Conservation (phyloP, 1,140 invertebrate species). For the Bombus confusus region DNA sequence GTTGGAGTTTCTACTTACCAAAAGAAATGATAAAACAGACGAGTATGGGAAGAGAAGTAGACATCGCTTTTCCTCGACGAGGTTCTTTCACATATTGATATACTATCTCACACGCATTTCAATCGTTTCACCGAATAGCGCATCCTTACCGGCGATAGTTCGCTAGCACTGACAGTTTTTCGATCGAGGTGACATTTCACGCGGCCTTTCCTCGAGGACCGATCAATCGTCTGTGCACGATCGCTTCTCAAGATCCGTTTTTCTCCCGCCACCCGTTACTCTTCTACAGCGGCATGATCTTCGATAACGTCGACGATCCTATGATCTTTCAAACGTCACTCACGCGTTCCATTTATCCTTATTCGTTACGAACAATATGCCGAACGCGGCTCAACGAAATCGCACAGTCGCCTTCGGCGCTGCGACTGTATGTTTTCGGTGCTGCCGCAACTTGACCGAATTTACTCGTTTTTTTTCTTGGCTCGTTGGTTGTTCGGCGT, state of each 20-base stretch:
- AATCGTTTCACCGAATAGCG: slow-evolving; percentile 33
- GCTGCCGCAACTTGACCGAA: slow-evolving; percentile 29
- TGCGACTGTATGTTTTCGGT: background rate
- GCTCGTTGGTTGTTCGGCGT: background rate
- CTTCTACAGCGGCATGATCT: background rate
- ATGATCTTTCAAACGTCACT: background rate
- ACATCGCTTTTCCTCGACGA: slow-evolving; percentile 75
- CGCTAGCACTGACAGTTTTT: background rate
- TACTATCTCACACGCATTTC: slow-evolving; percentile 68
- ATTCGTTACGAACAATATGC: background rate
- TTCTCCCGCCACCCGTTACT: too few relatives aligned
- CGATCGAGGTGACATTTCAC: slow-evolving; percentile 42
- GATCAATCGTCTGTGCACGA: background rate
- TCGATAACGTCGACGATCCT: background rate
- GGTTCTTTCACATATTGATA: slow-evolving; percentile 70
- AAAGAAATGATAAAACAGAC: slow-evolving; percentile 79
- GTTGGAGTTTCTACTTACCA: slow-evolving; percentile 71
- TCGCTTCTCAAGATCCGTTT: background rate
- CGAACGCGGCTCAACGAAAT: background rate
- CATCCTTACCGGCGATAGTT: background rate
- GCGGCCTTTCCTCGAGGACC: background rate
- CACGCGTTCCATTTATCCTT: background rate
- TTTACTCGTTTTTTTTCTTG: background rate
- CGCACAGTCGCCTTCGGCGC: background rate
- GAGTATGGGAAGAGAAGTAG: slow-evolving; percentile 74